These are phyloP conservation scores for Lycodopsis pacificus DNA, from an alignment of 2,797 vertebrate genomes.

Conservation along the genomic window DNA sequence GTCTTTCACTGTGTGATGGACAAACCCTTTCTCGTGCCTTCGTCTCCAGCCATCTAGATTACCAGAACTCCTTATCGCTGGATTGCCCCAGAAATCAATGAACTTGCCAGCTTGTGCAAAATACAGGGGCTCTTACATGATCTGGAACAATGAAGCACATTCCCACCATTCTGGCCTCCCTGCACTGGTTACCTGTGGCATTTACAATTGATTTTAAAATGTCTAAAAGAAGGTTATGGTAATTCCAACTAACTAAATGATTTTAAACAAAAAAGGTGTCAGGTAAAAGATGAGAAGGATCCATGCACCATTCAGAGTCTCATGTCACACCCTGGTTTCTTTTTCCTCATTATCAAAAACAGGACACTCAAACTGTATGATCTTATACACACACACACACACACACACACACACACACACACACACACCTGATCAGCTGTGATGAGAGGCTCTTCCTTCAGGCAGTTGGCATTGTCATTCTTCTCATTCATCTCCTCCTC, in stretches of 20 bases:
- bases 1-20: neutral
- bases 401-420: constrained; percentile 16
- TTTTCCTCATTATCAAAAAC: constrained; percentile 1
- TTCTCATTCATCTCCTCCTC: constrained; percentile 96
- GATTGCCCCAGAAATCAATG: neutral
- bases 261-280: neutral
- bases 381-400: neutral
- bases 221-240: too few species aligned
- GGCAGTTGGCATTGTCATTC: constrained; percentile 90
- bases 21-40: neutral
- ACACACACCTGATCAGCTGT: constrained; percentile 92
- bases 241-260: neutral
- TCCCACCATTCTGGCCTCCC: too few species aligned
- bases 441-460: constrained; percentile 91
- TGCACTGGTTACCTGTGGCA: neutral
- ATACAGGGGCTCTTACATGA: neutral
- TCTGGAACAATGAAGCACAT: neutral
- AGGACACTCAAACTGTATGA: constrained; percentile 5
- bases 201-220: neutral
- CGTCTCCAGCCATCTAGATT: neutral
- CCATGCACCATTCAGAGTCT: neutral
- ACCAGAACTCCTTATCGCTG: neutral
- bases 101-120: neutral
- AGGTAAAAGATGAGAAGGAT: neutral
- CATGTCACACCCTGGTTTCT: neutral